phyloP scores from a whole-genome alignment of 2,113 vertebrate genomes.

The Candoia aspera region DNA sequence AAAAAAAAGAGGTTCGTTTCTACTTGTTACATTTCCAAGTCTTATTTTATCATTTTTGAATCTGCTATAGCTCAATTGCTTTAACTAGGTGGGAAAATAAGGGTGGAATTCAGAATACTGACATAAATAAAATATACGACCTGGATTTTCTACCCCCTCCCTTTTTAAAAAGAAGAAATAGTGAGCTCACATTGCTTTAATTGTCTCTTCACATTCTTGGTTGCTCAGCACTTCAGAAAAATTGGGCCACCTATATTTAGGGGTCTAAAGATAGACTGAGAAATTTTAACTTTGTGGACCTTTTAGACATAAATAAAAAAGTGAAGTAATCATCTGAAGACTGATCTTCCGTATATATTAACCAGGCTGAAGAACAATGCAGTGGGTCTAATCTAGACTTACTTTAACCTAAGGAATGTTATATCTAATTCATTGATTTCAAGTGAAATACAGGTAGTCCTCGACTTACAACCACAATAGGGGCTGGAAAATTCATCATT shows the following conservation, averaged over 20 bases:
- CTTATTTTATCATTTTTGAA: background rate
- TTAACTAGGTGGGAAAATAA: background rate
- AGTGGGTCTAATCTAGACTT: background rate
- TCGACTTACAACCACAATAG: too few relatives aligned
- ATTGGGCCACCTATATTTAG: slow-evolving; percentile 54
- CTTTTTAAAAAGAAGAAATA: background rate
- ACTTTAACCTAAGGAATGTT: background rate
- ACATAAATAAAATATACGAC: slow-evolving; percentile 51
- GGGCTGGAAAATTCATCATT: too few relatives aligned
- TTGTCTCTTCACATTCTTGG: slow-evolving; percentile 31
- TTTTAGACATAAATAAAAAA: background rate
- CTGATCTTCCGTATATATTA: background rate
- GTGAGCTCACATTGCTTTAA: slow-evolving; percentile 12
- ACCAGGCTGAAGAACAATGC: background rate
- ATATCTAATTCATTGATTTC: background rate
- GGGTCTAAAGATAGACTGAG: slow-evolving; percentile 54
- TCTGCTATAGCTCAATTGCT: background rate
- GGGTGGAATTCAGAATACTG: background rate
- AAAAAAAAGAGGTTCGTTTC: background rate
- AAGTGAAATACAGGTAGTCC: background rate
- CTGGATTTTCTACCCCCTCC: slow-evolving; percentile 29
- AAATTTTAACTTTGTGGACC: slow-evolving; percentile 40
- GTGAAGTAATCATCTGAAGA: background rate
- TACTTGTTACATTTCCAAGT: slow-evolving; percentile 5
- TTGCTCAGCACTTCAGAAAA: slow-evolving; percentile 54